A percentile compares a stretch with the other conserved stretches of the same genome.
These are phyloP conservation scores for Anabacerthia variegaticeps DNA, from an alignment of 2,797 vertebrate species.

Conservation along the genomic window DNA sequence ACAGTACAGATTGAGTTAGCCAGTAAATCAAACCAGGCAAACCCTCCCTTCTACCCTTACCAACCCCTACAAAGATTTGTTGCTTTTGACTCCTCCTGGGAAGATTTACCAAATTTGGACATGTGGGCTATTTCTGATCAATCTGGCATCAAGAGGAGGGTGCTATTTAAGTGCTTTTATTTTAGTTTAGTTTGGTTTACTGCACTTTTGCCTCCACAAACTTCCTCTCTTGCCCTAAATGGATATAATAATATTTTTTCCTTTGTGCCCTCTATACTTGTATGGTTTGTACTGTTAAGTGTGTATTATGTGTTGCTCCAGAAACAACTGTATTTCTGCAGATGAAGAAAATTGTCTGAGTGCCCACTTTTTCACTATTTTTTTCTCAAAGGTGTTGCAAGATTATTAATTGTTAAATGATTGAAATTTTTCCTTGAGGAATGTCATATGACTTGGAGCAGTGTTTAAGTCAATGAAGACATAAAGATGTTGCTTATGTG, in stretches of 20 bases:
- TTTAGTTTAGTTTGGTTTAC: constrained; percentile 1
- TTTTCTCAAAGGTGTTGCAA: background rate
- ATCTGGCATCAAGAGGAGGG: background rate
- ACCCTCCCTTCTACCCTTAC: background rate
- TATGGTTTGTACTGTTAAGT: background rate
- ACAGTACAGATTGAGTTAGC: background rate
- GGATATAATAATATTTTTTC: background rate
- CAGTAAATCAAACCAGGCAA: constrained; percentile 12
- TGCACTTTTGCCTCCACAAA: background rate
- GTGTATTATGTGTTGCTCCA: background rate
- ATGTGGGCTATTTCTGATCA: background rate
- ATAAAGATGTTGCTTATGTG: background rate
- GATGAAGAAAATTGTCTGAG: background rate
- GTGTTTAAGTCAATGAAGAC: background rate
- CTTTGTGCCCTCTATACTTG: background rate
- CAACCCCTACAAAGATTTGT: background rate
- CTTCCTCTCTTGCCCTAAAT: background rate
- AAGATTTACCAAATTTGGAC: constrained; percentile 24
- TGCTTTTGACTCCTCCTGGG: constrained; percentile 8
- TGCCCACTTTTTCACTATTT: background rate
- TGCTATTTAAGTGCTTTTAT: background rate
- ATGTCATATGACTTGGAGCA: background rate
- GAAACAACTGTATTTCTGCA: background rate
- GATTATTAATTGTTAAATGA: background rate
- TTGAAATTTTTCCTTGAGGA: background rate